phyloP scores from a whole-genome alignment of 2,888 invertebrate species.

The Thalpophila matura region DNA sequence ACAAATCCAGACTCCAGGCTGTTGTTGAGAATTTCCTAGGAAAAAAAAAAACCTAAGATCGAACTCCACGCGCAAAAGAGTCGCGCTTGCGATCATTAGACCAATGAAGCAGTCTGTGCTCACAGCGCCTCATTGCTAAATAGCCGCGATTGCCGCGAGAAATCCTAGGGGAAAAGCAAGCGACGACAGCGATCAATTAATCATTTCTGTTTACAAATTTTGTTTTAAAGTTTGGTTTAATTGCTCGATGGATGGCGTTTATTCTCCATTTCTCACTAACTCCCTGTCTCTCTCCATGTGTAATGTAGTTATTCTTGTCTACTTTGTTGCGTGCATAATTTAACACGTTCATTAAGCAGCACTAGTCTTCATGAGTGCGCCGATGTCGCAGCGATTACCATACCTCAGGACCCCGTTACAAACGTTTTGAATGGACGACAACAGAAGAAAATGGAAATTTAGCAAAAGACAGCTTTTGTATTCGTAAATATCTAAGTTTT shows the following conservation, averaged over 20 bases:
- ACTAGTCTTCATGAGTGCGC: conserved; percentile 58
- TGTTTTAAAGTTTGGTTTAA: no score
- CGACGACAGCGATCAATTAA: no score
- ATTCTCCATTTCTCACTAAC: conserved; percentile 7
- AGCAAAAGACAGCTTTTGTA: conserved; percentile 19
- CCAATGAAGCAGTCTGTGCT: no score
- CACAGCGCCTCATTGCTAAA: no score
- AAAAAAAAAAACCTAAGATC: no score
- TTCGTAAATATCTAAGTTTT: conserved; percentile 11
- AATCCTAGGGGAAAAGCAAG: no score
- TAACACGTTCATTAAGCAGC: conserved; percentile 59
- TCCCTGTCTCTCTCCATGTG: conserved; percentile 32
- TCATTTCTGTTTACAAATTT: no score
- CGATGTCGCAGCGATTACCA: conserved; percentile 46
- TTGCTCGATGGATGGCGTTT: background rate
- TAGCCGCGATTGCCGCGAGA: no score
- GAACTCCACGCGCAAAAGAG: no score
- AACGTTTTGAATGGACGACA: conserved; percentile 39
- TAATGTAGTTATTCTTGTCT: conserved; percentile 57
- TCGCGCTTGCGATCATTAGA: no score
- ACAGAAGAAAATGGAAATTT: conserved; percentile 33
- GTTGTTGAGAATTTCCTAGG: no score
- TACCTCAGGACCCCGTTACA: conserved; percentile 42
- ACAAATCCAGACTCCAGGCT: no score
- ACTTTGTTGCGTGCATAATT: conserved; percentile 64